phyloP scores from a whole-genome alignment of 2,797 vertebrate genomes.

The Urophycis tenuis region DNA sequence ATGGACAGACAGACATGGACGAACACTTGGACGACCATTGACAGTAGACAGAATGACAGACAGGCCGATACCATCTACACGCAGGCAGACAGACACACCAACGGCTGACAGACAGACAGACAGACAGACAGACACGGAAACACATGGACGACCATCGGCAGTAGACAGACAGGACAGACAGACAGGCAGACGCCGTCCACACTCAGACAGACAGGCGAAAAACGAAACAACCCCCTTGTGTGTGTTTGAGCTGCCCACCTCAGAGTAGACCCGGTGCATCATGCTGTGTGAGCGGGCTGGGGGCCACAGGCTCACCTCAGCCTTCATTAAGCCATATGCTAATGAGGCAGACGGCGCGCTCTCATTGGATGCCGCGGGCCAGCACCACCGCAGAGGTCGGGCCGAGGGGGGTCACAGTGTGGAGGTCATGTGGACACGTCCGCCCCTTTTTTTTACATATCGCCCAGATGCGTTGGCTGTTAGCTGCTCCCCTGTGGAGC shows the following conservation, averaged over 20 bases:
- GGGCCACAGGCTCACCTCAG: conserved; percentile 36
- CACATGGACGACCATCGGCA: not conserved
- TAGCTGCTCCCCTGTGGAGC: not conserved
- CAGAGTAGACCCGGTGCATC: not conserved
- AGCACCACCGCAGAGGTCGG: not conserved
- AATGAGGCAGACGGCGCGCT: not conserved
- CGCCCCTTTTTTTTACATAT: not conserved
- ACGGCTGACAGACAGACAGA: not conserved
- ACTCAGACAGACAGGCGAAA: not conserved
- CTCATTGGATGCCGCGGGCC: not conserved
- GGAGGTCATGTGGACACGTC: not conserved
- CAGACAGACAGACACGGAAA: not conserved
- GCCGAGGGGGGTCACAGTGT: not conserved
- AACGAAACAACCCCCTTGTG: not conserved
- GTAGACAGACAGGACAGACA: not conserved
- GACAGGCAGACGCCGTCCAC: not conserved
- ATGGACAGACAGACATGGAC: not conserved
- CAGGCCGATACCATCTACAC: too few species aligned
- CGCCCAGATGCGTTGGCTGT: not conserved
- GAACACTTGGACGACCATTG: too few species aligned
- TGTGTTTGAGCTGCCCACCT: not conserved
- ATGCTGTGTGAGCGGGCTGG: conserved; percentile 20
- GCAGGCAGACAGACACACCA: not conserved
- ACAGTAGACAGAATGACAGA: not conserved
- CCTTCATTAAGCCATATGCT: conserved; percentile 18